These are phyloP conservation scores for Uloborus plumipes DNA, from an alignment of 2,888 invertebrate species.

Conservation along the genomic window DNA sequence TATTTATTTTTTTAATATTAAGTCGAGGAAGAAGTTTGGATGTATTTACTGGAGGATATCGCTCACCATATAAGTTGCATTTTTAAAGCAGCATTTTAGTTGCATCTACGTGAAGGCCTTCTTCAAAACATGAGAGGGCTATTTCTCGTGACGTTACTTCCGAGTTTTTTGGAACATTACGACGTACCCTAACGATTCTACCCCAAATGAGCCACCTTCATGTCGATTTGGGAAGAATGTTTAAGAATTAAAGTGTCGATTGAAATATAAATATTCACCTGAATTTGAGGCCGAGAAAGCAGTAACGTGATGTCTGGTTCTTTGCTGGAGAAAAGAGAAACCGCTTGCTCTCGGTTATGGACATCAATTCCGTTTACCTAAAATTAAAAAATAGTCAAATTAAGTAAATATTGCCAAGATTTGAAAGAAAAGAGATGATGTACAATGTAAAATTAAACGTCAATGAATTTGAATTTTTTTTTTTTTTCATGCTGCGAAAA, in stretches of 20 bases:
- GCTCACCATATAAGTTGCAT: too few species aligned
- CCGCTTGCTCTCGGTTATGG: conserved; percentile 72
- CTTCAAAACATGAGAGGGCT: not conserved
- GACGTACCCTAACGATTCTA: not conserved
- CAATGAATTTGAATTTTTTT: too few species aligned
- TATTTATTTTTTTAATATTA: too few species aligned
- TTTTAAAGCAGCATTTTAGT: too few species aligned
- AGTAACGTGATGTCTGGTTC: conserved; percentile 71
- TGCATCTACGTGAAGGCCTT: not conserved
- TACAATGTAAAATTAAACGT: too few species aligned
- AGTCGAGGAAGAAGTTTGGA: too few species aligned
- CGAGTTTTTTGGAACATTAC: not conserved
- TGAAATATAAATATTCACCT: conserved; percentile 28
- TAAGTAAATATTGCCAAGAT: not conserved
- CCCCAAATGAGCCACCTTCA: conserved; percentile 6
- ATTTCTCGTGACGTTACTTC: not conserved
- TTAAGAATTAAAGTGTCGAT: not conserved
- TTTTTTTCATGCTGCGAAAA: too few species aligned
- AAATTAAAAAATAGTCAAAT: not conserved
- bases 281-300: conserved; percentile 69
- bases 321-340: conserved; percentile 71
- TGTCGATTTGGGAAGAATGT: conserved; percentile 4
- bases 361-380: conserved; percentile 72
- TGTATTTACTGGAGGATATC: too few species aligned
- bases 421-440: too few species aligned